Base-by-base conservation (phyloP, 2,888 invertebrate genomes). In the Chrysotoxum bicinctum region DNA sequence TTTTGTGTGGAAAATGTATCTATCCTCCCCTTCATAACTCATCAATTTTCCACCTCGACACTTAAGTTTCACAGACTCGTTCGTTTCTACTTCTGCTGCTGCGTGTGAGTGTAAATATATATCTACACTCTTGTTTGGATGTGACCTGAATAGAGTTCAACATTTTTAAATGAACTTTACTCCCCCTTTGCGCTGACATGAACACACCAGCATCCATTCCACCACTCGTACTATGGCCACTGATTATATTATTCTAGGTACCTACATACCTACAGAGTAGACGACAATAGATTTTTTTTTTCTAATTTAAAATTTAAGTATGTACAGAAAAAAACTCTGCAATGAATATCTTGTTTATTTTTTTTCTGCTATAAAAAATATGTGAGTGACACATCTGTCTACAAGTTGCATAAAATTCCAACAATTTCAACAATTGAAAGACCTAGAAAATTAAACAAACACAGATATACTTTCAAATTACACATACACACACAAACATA, bases 71-170 rank as follows among this genome's bases (percentile, higher is more conserved):
- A 45, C 70, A 72, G 62, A 64, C 62, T 70, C 2, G 16, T 19
- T 35, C 40, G 21, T 37, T 35, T 58, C 87, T 88, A 87, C 87
- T 87, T 80, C 76, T 87, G 87, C 37, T 43, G 56, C 48, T 84
- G 64, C 37, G 87, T 58, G 66, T 70, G 66, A 14, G 6, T 72
- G 19, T 62, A 19, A 43, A 4, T 19, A 5, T 9, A 8, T 45
- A 50, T 14, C 87, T 77, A 45, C 45, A 30, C 89, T 89, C 89
- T 89, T 89, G 89, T 90, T 90, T 90, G 90, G 89, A 89, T 90
- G 90, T 91, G 91, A 91, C 91, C 91, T 91, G 90, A 91, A 91
- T 91, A 91, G 90, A 91, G 91, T 91, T 91, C 91, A 91, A 91
- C 21, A 90, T 73, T 73, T 58, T 64, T 48, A 64, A 76, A 68